Conservation (phyloP, 2,888 invertebrate genomes). For the Gibbula magus region DNA sequence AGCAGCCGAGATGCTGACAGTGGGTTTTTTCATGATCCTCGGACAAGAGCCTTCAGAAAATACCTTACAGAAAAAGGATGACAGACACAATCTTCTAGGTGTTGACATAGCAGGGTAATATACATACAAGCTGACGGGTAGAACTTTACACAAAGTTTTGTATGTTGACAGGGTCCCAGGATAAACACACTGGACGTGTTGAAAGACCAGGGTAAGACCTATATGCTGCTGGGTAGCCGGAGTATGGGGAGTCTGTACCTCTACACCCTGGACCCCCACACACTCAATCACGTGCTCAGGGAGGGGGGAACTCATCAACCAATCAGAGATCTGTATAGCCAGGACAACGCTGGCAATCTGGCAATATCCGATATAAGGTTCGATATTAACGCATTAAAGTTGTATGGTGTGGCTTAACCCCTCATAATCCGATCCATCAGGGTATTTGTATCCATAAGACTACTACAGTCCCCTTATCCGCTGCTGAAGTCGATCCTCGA, state of each 20-base stretch:
- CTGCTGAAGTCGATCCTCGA: too few species aligned
- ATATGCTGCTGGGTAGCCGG: slow-evolving; percentile 49
- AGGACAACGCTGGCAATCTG: slow-evolving; percentile 45
- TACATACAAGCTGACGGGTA: background rate
- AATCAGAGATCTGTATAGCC: slow-evolving; percentile 47
- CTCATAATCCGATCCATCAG: too few species aligned
- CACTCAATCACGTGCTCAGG: slow-evolving; percentile 42
- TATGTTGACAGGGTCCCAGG: slow-evolving; percentile 45
- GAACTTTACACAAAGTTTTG: background rate
- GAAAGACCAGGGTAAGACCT: slow-evolving; percentile 42
- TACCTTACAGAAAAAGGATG: too few species aligned
- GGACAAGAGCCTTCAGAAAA: too few species aligned
- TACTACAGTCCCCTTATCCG: too few species aligned
- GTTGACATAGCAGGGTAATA: too few species aligned
- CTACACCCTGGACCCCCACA: slow-evolving; percentile 47
- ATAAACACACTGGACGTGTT: slow-evolving; percentile 48
- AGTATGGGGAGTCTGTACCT: slow-evolving; percentile 48
- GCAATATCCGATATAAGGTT: slow-evolving; percentile 51
- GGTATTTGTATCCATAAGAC: too few species aligned
- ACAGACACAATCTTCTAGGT: too few species aligned
- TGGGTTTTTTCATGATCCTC: too few species aligned
- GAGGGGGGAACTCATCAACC: slow-evolving; percentile 43
- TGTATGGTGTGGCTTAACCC: too few species aligned
- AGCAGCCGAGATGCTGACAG: too few species aligned
- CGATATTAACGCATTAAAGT: too few species aligned